Evolutionary conservation across 2,113 vertebrate genomes (phyloP).

Genomic region (Ibidorhyncha struthersii): DNA sequence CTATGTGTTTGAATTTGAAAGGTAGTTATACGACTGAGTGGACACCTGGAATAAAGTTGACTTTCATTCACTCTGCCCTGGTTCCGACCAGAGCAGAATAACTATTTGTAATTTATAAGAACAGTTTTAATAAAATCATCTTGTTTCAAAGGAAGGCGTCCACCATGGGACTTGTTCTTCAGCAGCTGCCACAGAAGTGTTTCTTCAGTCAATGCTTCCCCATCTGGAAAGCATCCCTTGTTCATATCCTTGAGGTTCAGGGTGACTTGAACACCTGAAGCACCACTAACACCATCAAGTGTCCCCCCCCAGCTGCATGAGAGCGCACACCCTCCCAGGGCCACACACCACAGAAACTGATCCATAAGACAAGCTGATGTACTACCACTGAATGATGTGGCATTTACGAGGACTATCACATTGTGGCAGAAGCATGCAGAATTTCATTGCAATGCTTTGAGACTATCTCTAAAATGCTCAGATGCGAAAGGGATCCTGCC

Average conservation of each 20-base stretch:
- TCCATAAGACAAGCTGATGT: not conserved
- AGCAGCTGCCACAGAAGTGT: not conserved
- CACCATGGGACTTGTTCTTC: not conserved
- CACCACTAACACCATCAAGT: not conserved
- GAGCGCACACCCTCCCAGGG: not conserved
- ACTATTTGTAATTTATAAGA: not conserved
- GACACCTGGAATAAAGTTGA: not conserved
- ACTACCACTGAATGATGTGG: not conserved
- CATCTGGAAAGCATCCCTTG: not conserved
- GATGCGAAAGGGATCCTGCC: not conserved
- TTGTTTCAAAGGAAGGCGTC: not conserved
- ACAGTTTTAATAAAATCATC: not conserved
- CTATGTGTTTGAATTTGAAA: fast-evolving
- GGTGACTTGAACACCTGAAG: not conserved
- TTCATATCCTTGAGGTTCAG: not conserved
- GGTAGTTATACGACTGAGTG: not conserved
- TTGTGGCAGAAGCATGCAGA: not conserved
- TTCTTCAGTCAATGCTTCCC: not conserved
- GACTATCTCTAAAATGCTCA: not conserved
- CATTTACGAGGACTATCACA: not conserved
- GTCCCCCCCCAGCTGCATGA: not conserved
- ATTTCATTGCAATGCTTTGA: not conserved
- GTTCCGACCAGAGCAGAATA: not conserved
- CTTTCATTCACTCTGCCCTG: not conserved
- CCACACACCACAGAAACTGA: not conserved